A percentile compares a stretch with the other conserved stretches of the same genome.
phyloP scores from a whole-genome alignment of 2,797 vertebrate genomes.

The Toxotes lorentzi region DNA sequence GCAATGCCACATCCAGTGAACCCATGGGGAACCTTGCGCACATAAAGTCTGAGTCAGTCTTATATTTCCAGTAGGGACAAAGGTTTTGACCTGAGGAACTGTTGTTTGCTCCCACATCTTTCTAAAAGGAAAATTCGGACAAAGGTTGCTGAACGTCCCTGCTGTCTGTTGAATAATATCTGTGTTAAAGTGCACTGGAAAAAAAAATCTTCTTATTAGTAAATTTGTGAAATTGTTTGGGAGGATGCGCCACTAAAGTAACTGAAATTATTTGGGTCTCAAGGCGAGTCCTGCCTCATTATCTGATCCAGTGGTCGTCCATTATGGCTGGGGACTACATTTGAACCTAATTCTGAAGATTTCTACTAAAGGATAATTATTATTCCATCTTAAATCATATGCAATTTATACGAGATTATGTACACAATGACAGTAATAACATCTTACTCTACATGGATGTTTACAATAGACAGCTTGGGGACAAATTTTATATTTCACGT shows the following conservation, averaged over 20 bases:
- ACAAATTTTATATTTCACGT: no score
- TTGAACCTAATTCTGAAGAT: not conserved
- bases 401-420: not conserved
- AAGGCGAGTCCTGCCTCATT: no score
- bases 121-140: conserved; percentile 62
- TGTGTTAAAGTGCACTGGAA: conserved; percentile 66
- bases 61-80: conserved; percentile 39
- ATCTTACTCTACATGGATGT: no score
- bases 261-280: not conserved
- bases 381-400: no score
- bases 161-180: conserved; percentile 62
- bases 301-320: no score
- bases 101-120: conserved; percentile 69
- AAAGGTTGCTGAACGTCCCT: conserved; percentile 60
- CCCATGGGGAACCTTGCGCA: conserved; percentile 22
- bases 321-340: not conserved
- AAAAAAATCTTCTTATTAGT: conserved; percentile 20
- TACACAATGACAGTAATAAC: not conserved
- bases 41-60: conserved; percentile 58
- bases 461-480: no score
- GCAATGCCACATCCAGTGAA: conserved; percentile 29
- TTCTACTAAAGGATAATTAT: no score
- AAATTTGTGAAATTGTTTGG: conserved; percentile 15
- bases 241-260: not conserved
- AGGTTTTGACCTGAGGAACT: conserved; percentile 53